phyloP scores from a whole-genome alignment of 35 echinoderm and acorn worm species.

The Lytechinus variegatus region DNA sequence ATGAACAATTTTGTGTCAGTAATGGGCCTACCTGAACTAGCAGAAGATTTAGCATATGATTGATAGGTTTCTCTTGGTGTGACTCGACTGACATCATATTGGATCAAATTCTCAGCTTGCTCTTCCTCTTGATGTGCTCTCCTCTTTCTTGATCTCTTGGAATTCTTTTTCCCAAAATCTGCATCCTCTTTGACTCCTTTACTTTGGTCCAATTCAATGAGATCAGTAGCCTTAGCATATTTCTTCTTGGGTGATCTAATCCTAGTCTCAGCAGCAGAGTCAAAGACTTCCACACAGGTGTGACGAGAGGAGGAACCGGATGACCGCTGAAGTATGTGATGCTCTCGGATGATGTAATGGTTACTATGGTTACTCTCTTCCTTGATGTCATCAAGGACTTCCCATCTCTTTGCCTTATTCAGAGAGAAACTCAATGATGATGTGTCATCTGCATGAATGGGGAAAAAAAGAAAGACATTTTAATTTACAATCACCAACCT shows the following conservation, averaged over 20 bases:
- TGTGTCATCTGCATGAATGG: background rate
- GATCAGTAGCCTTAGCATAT: constrained; percentile 30
- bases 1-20: background rate
- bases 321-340: background rate
- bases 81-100: constrained; percentile 24
- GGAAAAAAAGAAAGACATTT: background rate
- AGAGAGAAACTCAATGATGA: background rate
- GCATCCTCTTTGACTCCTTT: background rate
- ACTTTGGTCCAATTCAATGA: background rate
- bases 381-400: constrained; percentile 29
- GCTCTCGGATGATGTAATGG: constrained; percentile 39
- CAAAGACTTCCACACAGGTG: constrained; percentile 15
- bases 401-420: constrained; percentile 48
- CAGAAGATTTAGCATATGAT: background rate
- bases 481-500: background rate
- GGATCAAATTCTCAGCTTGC: background rate
- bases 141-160: constrained; percentile 21
- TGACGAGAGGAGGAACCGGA: background rate
- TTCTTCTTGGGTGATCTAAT: background rate
- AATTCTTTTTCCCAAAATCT: constrained; percentile 38
- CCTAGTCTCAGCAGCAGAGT: background rate
- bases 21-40: constrained; percentile 16
- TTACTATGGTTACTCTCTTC: constrained; percentile 21
- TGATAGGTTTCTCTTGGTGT: constrained; percentile 18
- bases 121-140: background rate